phyloP scores from a whole-genome alignment of 2,113 vertebrate genomes.

The Strix uralensis region DNA sequence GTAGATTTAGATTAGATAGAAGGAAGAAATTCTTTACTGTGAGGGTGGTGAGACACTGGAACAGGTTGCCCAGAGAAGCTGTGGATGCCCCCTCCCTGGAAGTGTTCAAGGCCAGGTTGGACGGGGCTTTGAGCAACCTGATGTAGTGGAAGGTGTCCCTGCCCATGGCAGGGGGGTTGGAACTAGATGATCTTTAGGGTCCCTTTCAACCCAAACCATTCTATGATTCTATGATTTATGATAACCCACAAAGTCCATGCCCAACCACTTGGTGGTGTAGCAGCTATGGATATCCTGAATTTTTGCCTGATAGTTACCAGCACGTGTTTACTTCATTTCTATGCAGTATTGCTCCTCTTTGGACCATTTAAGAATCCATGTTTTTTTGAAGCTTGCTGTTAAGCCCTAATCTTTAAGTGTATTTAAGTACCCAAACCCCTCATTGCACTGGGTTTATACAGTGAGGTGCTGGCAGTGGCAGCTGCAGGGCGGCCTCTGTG shows the following conservation, averaged over 20 bases:
- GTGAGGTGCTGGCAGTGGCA: rapidly evolving
- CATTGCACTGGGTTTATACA: rapidly evolving
- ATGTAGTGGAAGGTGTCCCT: no score
- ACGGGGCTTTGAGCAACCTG: no score
- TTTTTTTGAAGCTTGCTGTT: neutral
- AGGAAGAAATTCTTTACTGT: no score
- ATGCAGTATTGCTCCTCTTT: rapidly evolving
- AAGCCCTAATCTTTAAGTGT: neutral
- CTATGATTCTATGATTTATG: no score
- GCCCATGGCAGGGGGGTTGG: no score
- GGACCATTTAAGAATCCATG: neutral
- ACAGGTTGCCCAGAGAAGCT: no score
- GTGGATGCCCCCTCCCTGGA: no score
- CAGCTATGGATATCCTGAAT: neutral
- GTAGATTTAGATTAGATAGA: no score
- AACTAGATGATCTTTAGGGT: no score
- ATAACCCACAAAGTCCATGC: neutral
- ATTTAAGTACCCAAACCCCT: neutral
- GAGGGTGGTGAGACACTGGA: no score
- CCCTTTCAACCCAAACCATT: no score
- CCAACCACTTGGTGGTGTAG: neutral
- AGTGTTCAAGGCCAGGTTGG: no score
- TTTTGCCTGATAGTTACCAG: neutral
- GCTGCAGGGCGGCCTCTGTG: neutral
- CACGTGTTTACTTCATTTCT: neutral